Percentiles rank a stretch among this genome's conserved stretches.
Conservation (phyloP, 1,140 invertebrate genomes). For the Bombus affinis region DNA sequence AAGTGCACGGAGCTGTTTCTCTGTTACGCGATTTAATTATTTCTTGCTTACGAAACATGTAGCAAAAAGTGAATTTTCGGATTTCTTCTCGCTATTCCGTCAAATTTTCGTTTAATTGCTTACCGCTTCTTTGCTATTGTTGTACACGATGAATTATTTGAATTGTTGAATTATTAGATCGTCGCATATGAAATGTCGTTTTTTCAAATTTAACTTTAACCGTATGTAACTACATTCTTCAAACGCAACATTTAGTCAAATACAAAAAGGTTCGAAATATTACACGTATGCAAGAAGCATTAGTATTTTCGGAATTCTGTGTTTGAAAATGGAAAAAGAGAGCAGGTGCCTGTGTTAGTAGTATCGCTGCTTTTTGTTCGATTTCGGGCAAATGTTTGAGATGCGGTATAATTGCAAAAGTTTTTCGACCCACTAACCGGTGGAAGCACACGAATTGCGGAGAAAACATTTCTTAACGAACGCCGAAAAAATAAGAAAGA, state of each 20-base stretch:
- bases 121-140: no score
- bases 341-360: background rate
- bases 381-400: background rate
- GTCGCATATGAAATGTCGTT: no score
- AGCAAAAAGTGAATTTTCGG: background rate
- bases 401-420: conserved; percentile 7
- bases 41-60: conserved; percentile 24
- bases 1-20: background rate
- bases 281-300: background rate
- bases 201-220: no score
- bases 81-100: no score
- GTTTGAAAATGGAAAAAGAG: background rate
- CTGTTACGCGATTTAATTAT: conserved; percentile 16
- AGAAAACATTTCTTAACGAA: conserved; percentile 4
- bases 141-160: no score
- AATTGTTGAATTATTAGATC: no score
- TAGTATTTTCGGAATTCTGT: background rate
- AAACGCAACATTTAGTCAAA: no score
- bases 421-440: background rate
- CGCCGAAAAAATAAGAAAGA: background rate
- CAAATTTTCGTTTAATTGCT: no score
- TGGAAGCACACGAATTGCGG: background rate
- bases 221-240: no score
- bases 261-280: background rate
- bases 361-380: background rate